Base-by-base conservation (phyloP, 2,797 vertebrate species). In the Sebastes hubbsi region DNA sequence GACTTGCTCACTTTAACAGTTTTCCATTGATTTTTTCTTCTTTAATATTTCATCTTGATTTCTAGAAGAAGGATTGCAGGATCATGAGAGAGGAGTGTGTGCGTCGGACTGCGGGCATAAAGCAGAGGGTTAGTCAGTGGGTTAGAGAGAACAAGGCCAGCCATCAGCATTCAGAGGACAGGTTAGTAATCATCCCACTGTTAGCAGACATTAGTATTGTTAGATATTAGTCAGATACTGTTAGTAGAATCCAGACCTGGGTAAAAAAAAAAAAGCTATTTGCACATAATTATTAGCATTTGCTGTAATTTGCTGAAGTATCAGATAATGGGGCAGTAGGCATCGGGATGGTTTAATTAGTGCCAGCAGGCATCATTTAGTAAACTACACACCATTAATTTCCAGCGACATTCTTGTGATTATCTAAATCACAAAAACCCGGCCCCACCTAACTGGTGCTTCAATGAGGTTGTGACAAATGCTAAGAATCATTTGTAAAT, bases 151-250 rank as follows among this genome's bases (percentile, higher is more conserved):
- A 80, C 80, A 88, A 84, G 83, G 75, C 82, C 91, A 94, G 93
- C 92, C 90, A 85, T 80, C 76, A 91, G 86, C 92, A 92, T 90
- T 91, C 90, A 90, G 80, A 86, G 69, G 38, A 90, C 67, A 88
- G 81, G 92, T 95, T 95, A 95, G 94, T 95, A 91, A 65, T 88
- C 85, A 82, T 81, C 76, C 62, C 34, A 85, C 74, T 87, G 91
- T 93, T 94, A 95, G 94, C 88, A 93, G 75, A 91, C 73, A 91
- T 95, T 95, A 95, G 94, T 95, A 93, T 60, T 87, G 94, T 95
- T 94, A 95, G 91, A 86, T 81, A 93, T 94, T 94, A 95, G 92
- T 94, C 60, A 87, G 85, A 87, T 82, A 67, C 55, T 87, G 93
- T 95, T 94, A 95, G 93, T 95, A 87, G n/a, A 77, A 82, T 68